These are phyloP conservation scores for Pomatostomus ruficeps DNA, from an alignment of 2,113 vertebrate species.

Conservation along the genomic window DNA sequence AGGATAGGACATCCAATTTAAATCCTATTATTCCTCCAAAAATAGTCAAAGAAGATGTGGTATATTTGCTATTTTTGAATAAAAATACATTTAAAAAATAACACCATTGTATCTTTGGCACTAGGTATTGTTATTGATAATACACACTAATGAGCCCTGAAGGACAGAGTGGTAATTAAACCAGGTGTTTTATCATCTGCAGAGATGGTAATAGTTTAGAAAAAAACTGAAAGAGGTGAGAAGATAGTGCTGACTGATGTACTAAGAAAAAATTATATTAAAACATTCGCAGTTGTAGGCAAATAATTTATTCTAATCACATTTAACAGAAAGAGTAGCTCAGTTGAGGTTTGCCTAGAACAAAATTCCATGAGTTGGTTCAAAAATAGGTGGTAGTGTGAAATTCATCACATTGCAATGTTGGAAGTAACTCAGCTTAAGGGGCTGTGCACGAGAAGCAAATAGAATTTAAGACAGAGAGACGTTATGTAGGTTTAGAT, in stretches of 20 bases:
- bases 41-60: not conserved
- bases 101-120: not conserved
- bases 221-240: not conserved
- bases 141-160: not conserved
- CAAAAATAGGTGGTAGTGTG: not conserved
- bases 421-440: not conserved
- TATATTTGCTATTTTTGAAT: not conserved
- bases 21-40: not conserved
- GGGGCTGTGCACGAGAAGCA: not conserved
- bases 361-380: not conserved
- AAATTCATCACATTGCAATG: not conserved
- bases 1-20: not conserved
- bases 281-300: not conserved
- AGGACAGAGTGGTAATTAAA: not conserved
- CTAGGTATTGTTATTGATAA: accelerated
- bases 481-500: not conserved
- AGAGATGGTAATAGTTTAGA: not conserved
- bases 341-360: not conserved
- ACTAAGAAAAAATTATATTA: not conserved
- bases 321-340: not conserved
- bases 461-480: not conserved
- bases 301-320: not conserved
- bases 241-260: not conserved
- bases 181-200: not conserved
- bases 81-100: not conserved